phyloP scores from a whole-genome alignment of 2,888 invertebrate genomes.

The Ypsolopha sequella region DNA sequence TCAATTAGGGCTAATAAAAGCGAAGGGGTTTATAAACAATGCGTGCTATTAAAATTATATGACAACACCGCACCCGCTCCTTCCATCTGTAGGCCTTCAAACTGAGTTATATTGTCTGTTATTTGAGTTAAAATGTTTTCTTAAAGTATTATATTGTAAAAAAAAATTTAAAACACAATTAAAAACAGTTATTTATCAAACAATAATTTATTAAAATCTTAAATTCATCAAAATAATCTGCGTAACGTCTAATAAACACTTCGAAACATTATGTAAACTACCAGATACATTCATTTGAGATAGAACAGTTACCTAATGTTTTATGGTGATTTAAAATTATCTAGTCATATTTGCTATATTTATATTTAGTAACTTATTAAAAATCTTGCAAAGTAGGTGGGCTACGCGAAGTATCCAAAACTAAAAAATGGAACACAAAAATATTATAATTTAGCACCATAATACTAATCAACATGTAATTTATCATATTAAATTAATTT shows the following conservation, averaged over 20 bases:
- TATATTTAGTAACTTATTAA: not conserved
- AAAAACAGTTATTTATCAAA: conserved; percentile 11
- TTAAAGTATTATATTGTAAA: conserved; percentile 10
- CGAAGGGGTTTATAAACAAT: too few relatives aligned
- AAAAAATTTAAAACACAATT: conserved; percentile 4
- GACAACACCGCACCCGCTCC: too few relatives aligned
- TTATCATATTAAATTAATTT: not conserved
- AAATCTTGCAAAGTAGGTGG: not conserved
- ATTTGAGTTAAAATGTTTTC: not conserved
- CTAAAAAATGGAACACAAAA: conserved; percentile 4
- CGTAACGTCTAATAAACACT: not conserved
- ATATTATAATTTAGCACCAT: conserved; percentile 21
- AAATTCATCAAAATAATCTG: conserved; percentile 18
- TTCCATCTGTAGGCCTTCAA: too few relatives aligned
- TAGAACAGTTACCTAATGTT: not conserved
- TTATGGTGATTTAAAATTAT: not conserved
- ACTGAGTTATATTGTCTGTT: too few relatives aligned
- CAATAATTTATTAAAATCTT: conserved; percentile 23
- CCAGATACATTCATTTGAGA: not conserved
- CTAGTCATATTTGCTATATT: not conserved
- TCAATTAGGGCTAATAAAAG: not conserved
- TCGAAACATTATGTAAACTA: not conserved
- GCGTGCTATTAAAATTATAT: too few relatives aligned
- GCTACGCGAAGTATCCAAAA: not conserved
- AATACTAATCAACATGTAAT: conserved; percentile 17